Evolutionary conservation across 1,140 invertebrate genomes (phyloP).

Genomic region (Drosophila arizonae): DNA sequence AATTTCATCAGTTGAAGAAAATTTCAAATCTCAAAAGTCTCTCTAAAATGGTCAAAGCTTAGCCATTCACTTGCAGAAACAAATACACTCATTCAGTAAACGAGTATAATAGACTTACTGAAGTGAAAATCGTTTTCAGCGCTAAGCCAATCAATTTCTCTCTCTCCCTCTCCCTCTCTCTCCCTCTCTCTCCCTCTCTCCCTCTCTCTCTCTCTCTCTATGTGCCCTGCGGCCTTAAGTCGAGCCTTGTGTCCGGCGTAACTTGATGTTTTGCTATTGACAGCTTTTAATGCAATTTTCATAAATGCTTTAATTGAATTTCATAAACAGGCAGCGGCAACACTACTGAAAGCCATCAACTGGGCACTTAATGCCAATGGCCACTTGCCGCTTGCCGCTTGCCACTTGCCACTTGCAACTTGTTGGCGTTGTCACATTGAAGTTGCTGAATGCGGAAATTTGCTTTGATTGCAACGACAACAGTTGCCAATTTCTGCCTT

Average conservation of each 20-base stretch:
- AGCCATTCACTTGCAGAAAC: no score
- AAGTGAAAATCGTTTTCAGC: slow-evolving; percentile 4
- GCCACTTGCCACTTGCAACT: slow-evolving; percentile 25
- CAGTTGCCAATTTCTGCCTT: slow-evolving; percentile 28
- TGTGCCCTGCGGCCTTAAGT: slow-evolving; percentile 3
- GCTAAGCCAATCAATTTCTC: slow-evolving; percentile 8
- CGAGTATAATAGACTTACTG: no score
- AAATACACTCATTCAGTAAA: no score
- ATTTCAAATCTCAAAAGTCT: no score
- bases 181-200: no score
- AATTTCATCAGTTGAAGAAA: no score
- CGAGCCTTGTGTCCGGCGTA: slow-evolving; percentile 1
- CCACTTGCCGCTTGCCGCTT: slow-evolving; percentile 34
- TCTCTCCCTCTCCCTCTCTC: not conserved
- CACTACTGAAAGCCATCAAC: slow-evolving; percentile 4
- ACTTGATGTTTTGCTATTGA: slow-evolving; percentile 12
- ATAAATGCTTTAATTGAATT: slow-evolving; percentile 67
- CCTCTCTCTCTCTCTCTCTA: no score
- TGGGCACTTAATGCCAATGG: slow-evolving; percentile 32
- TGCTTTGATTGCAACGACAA: slow-evolving; percentile 41
- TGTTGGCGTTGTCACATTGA: slow-evolving; percentile 46
- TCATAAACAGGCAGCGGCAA: slow-evolving; percentile 25
- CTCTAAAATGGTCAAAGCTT: no score
- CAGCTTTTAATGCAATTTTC: slow-evolving; percentile 57
- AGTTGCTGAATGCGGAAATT: slow-evolving; percentile 41